These are phyloP conservation scores for Pandemis heparana DNA, from an alignment of 2,888 invertebrate genomes.

Conservation along the genomic window DNA sequence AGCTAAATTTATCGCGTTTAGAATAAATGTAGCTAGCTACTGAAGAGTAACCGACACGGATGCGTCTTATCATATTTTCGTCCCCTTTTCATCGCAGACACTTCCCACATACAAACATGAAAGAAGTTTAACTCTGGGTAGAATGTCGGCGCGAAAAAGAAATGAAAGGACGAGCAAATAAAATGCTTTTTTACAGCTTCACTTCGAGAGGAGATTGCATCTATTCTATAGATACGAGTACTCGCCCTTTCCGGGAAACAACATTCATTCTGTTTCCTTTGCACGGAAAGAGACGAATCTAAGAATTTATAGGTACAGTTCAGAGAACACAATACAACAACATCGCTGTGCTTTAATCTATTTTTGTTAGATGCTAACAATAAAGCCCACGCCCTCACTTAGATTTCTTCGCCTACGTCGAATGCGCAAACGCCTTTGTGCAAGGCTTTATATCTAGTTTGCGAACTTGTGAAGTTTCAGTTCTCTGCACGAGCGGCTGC, in stretches of 20 bases:
- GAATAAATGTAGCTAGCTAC: not conserved
- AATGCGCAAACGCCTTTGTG: conserved; percentile 28
- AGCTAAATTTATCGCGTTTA: conserved; percentile 1
- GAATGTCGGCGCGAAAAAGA: not conserved
- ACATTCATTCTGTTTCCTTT: conserved; percentile 17
- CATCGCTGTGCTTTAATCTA: conserved; percentile 24
- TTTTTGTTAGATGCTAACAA: conserved; percentile 18
- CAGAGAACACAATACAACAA: conserved; percentile 2
- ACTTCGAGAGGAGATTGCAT: not conserved
- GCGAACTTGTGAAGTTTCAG: conserved; percentile 27
- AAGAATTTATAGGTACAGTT: conserved; percentile 9
- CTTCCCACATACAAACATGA: not conserved
- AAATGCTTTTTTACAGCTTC: not conserved
- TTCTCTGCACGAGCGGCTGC: conserved; percentile 10
- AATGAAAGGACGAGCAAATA: conserved; percentile 12
- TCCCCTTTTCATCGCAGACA: not conserved
- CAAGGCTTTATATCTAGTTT: conserved; percentile 24
- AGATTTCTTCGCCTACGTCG: conserved; percentile 36
- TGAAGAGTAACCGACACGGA: not conserved
- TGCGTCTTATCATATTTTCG: not conserved
- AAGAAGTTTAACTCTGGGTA: not conserved
- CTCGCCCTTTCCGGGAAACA: conserved; percentile 14
- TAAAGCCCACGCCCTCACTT: conserved; percentile 32
- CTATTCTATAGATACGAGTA: conserved; percentile 2
- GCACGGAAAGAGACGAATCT: conserved; percentile 6